phyloP scores from a whole-genome alignment of 2,797 vertebrate species.

The Apodemus agrarius region DNA sequence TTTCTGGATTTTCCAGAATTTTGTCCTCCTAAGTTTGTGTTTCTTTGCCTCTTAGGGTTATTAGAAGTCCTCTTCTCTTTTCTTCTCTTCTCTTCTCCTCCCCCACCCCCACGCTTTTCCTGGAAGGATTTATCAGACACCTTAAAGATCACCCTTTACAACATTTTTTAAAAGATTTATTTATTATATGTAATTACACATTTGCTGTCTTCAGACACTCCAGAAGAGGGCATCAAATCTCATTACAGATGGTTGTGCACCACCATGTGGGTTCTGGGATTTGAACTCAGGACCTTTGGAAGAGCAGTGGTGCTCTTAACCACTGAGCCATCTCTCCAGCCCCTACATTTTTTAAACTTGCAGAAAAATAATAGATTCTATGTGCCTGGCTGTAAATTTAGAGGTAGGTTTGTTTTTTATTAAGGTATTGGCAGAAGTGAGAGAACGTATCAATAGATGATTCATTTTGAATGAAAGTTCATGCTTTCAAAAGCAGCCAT shows the following conservation, averaged over 20 bases:
- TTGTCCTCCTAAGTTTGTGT: background rate
- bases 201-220: no score
- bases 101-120: no score
- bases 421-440: background rate
- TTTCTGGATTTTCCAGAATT: background rate
- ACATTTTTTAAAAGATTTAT: no score
- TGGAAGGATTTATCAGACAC: background rate
- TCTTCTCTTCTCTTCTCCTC: no score
- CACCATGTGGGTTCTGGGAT: no score
- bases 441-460: background rate
- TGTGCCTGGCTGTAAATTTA: background rate
- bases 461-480: constrained; percentile 33
- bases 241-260: no score
- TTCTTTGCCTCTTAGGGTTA: background rate
- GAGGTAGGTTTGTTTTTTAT: constrained; percentile 5
- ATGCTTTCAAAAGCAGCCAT: background rate
- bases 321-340: no score
- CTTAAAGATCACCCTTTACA: constrained; percentile 40
- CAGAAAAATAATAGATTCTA: constrained; percentile 34
- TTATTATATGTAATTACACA: no score
- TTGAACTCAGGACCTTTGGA: no score
- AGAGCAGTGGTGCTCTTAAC: no score
- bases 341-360: no score
- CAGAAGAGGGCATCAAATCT: no score
- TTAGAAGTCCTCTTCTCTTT: background rate